Conservation (phyloP, 2,113 vertebrate species). For the Hippocampus zosterae region DNA sequence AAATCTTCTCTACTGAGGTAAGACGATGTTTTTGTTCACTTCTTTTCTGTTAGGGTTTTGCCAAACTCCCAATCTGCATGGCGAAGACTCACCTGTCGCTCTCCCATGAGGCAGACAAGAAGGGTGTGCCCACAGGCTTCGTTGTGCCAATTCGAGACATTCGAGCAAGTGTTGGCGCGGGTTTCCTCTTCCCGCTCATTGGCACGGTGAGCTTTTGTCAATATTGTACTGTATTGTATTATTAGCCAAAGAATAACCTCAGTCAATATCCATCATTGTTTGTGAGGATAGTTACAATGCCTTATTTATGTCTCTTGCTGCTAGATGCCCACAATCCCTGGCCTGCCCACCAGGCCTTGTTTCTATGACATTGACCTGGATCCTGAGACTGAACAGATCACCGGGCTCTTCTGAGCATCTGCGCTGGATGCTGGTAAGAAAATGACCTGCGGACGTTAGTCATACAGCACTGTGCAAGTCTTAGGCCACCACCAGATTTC, state of each 20-base stretch:
- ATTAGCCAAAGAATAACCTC: neutral
- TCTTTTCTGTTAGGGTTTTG: constrained; percentile 79
- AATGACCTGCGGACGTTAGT: neutral
- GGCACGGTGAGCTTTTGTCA: constrained; percentile 79
- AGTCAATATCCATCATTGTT: neutral
- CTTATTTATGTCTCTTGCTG: neutral
- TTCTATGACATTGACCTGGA: constrained; percentile 98
- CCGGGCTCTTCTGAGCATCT: constrained; percentile 82
- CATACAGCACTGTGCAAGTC: neutral
- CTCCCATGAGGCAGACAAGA: constrained; percentile 91
- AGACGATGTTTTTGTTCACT: neutral
- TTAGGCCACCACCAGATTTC: neutral
- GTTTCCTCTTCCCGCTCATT: constrained; percentile 91
- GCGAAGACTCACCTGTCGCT: constrained; percentile 96
- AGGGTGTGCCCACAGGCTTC: constrained; percentile 90
- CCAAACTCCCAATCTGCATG: constrained; percentile 93
- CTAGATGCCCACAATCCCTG: constrained; percentile 98
- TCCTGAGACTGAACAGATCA: constrained; percentile 82
- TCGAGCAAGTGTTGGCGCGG: constrained; percentile 90
- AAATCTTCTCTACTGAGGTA: neutral
- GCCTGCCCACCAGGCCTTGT: constrained; percentile 93
- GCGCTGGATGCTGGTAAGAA: constrained; percentile 7
- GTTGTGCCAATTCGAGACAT: constrained; percentile 91
- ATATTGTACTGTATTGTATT: neutral
- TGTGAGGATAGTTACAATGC: neutral